Conservation (phyloP, 2,797 vertebrate species). For the Zenarchopterus dispar region DNA sequence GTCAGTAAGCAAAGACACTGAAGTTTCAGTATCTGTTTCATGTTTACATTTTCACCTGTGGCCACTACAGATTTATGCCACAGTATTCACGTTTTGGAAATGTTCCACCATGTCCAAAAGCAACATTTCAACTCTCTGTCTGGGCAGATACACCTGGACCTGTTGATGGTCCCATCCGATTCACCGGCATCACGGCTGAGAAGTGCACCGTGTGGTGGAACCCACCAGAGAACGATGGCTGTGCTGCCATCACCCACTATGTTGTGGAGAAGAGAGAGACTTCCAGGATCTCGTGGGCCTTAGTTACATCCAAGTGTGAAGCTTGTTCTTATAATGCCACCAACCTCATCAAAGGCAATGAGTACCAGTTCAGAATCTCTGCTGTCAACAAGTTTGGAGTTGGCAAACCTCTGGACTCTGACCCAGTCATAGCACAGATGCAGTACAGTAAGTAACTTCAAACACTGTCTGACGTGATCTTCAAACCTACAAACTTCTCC, state of each 20-base stretch:
- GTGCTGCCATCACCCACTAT: conserved; percentile 91
- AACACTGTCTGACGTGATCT: not conserved
- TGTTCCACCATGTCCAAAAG: not conserved
- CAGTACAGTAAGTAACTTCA: conserved; percentile 91
- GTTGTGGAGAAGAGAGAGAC: conserved; percentile 98
- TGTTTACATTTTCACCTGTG: not conserved
- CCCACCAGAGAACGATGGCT: conserved; percentile 96
- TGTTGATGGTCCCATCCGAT: conserved; percentile 93
- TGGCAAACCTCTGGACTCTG: conserved; percentile 93
- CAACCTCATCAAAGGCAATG: conserved; percentile 96
- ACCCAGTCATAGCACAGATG: conserved; percentile 91
- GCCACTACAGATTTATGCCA: not conserved
- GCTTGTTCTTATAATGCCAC: conserved; percentile 91
- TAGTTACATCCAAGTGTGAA: conserved; percentile 93
- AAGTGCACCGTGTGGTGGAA: conserved; percentile 98
- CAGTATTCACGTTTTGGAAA: not conserved
- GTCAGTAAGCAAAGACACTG: conserved; percentile 69
- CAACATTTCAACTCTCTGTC: conserved; percentile 1
- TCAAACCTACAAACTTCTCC: not conserved
- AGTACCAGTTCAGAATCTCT: conserved; percentile 98
- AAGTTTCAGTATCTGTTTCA: not conserved
- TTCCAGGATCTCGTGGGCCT: conserved; percentile 95
- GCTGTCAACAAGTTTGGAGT: conserved; percentile 96
- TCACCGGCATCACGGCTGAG: conserved; percentile 94
- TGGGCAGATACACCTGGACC: conserved; percentile 92